phyloP scores from a whole-genome alignment of 2,797 vertebrate species.

The Acipenser ruthenus region DNA sequence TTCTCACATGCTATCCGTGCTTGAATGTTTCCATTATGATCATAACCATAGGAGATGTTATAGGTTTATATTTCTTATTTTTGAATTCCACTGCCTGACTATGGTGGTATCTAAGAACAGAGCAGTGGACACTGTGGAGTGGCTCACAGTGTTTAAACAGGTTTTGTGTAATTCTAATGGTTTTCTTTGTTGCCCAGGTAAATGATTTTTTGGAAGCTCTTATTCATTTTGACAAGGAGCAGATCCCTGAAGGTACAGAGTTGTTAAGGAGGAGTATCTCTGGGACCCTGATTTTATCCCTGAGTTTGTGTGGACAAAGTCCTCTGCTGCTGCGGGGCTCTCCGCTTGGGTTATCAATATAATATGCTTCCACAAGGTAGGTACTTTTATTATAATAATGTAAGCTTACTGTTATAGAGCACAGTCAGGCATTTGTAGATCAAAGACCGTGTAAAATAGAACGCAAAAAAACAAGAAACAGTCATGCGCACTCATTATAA shows the following conservation, averaged over 20 bases:
- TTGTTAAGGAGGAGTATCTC: constrained; percentile 59
- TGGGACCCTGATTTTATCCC: constrained; percentile 66
- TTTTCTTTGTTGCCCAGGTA: constrained; percentile 38
- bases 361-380: constrained; percentile 59
- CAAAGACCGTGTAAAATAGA: constrained; percentile 21
- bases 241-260: constrained; percentile 51
- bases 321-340: constrained; percentile 59
- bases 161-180: background rate
- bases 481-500: too few species aligned
- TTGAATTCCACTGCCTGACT: too few species aligned
- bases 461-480: constrained; percentile 24
- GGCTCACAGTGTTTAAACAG: background rate
- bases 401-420: too few species aligned
- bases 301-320: constrained; percentile 65
- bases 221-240: constrained; percentile 70
- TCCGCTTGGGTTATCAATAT: constrained; percentile 66
- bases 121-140: too few species aligned
- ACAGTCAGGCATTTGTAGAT: too few species aligned
- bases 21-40: too few species aligned
- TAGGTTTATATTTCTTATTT: too few species aligned
- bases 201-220: constrained; percentile 61
- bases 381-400: too few species aligned
- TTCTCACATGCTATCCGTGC: too few species aligned
- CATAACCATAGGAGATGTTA: too few species aligned
- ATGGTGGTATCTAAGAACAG: too few species aligned